A percentile compares a stretch with the other conserved stretches of the same genome.
Conservation (phyloP, 2,888 invertebrate genomes). For the Leptarthrus brevirostris region DNA sequence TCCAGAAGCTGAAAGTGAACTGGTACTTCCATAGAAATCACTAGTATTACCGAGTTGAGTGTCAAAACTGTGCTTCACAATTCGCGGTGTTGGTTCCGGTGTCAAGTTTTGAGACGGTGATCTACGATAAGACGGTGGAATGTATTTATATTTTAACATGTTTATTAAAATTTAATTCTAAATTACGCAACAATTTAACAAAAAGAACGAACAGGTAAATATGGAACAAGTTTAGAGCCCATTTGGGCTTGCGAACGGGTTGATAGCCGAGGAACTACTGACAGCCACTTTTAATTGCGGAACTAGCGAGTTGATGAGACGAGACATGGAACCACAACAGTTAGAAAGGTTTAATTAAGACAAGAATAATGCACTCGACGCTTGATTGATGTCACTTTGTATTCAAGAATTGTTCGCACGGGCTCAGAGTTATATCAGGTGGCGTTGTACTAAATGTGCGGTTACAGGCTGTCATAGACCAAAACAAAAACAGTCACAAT, state of each 20-base stretch:
- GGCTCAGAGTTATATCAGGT: not conserved
- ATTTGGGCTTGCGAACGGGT: constrained; percentile 11
- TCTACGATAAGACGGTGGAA: constrained; percentile 62
- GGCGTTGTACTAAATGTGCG: constrained; percentile 5
- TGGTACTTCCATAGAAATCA: constrained; percentile 60
- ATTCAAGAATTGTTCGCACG: constrained; percentile 51
- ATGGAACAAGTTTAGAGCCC: not conserved
- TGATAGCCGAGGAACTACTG: constrained; percentile 28
- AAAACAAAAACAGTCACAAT: constrained; percentile 7
- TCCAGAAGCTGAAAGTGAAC: constrained; percentile 57
- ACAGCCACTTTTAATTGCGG: constrained; percentile 29
- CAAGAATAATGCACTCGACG: constrained; percentile 30
- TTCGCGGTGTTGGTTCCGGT: constrained; percentile 60
- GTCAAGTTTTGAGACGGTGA: constrained; percentile 61
- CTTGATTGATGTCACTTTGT: constrained; percentile 53
- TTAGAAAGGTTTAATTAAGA: constrained; percentile 45
- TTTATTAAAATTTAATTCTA: constrained; percentile 49
- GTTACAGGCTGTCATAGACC: not conserved
- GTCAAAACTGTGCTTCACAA: constrained; percentile 55
- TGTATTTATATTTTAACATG: constrained; percentile 64
- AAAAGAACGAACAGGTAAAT: not conserved
- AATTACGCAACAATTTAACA: constrained; percentile 45
- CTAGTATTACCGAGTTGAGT: constrained; percentile 58
- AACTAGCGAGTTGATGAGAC: constrained; percentile 48
- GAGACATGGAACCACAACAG: constrained; percentile 43